These are phyloP conservation scores for Coilia nasus DNA, from an alignment of 2,797 vertebrate species.

Conservation along the genomic window DNA sequence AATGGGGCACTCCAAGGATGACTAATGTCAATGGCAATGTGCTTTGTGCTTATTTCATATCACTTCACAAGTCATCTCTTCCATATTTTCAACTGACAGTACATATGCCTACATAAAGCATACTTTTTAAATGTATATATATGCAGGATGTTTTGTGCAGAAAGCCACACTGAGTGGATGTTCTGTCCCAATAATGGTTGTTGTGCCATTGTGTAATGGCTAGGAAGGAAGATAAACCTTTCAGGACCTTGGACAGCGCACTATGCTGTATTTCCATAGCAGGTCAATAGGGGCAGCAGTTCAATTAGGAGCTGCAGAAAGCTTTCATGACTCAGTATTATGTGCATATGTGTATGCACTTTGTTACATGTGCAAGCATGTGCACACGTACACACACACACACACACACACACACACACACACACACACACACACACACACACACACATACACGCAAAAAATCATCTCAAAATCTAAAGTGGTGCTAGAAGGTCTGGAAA, in stretches of 20 bases:
- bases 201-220: neutral
- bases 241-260: slow-evolving; percentile 1
- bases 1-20: no score
- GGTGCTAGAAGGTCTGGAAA: neutral
- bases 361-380: neutral
- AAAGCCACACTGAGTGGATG: no score
- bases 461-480: neutral
- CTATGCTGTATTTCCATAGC: neutral
- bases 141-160: no score
- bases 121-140: no score
- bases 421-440: neutral
- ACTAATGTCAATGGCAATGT: no score
- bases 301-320: neutral
- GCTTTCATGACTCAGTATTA: neutral
- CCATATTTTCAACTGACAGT: no score
- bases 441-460: neutral
- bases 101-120: no score
- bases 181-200: no score
- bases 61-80: no score
- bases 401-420: neutral
- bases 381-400: neutral
- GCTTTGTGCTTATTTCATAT: no score
- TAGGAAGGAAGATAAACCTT: neutral
- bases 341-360: no score
- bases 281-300: neutral